Conservation (phyloP, 2,888 invertebrate species). For the Lathronympha strigana region DNA sequence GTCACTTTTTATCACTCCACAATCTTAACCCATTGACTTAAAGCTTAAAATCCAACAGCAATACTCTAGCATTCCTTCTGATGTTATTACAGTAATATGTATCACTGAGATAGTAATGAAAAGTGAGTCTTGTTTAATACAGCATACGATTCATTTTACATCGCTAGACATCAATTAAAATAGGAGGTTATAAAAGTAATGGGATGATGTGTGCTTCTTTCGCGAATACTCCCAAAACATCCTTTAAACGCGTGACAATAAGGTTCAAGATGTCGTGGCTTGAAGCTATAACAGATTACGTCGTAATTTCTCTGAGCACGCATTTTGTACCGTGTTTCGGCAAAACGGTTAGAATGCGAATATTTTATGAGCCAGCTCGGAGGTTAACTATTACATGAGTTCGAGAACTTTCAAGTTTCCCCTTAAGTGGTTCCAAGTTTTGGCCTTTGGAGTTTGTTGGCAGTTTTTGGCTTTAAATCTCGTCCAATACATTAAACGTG, state of each 20-base stretch:
- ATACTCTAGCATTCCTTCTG: neutral
- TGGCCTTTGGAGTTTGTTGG: neutral
- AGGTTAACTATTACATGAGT: conserved; percentile 11
- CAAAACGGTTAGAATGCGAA: conserved; percentile 1
- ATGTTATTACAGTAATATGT: neutral
- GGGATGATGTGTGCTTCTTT: neutral
- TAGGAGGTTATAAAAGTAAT: neutral
- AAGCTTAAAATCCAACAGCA: neutral
- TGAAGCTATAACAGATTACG: neutral
- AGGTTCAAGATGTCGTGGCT: neutral
- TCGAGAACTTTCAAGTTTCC: neutral
- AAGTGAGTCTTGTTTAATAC: neutral
- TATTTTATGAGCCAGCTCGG: conserved; percentile 11
- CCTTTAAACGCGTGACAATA: neutral
- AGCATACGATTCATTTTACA: neutral
- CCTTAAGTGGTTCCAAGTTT: conserved; percentile 6
- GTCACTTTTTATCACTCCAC: neutral
- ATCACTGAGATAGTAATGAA: neutral
- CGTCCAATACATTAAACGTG: conserved; percentile 2
- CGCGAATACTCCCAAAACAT: neutral
- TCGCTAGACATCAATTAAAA: neutral
- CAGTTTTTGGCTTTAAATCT: conserved; percentile 6
- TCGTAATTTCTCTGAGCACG: conserved; percentile 2
- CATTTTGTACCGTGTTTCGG: neutral
- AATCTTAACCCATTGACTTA: neutral